Base-by-base conservation (phyloP, 2,113 vertebrate genomes). In the Salvelinus fontinalis region DNA sequence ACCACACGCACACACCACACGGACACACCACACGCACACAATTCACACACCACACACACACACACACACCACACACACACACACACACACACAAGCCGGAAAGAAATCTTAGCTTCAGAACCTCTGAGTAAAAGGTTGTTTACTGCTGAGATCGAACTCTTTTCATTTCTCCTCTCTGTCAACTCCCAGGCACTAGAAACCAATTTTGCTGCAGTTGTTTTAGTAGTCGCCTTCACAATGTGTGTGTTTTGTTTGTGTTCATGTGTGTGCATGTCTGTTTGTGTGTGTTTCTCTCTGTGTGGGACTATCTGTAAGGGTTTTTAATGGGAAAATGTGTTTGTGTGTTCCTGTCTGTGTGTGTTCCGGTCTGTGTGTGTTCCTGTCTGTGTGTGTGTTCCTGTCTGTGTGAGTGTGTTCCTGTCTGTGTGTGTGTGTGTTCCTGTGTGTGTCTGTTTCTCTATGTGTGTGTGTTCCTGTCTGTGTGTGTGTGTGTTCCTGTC, bases 101-200 rank as follows among this genome's bases (percentile, higher is more conserved):
- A 2, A 60, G 0, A 20, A 20, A n/a, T 60, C 59, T 60, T 60
- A 69, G 64, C 65, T 69, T 24, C 14, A 48, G 54, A 70, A 24
- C 64, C 68, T 71, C 48, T 74, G 70, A 73, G 66, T 74, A 77
- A 77, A 74, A 72, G 54, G 44, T 81, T 81, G 39, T 73, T 76
- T 59, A 73, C 34, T 51, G 64, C 72, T 29, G 34, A 51, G 4
- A 51, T 51, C 49, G 59, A 69, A 31, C 70, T 54, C 73, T 73
- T 60, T 66, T 74, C 11, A 18, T 6, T 31, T 57, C 62, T 66
- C 62, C 64, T 73, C 29, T 27, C 24, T 27, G 57, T 65, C 59
- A 65, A 66, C 59, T 66, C 60, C 16, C 73, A 65, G 60, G 24
- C 48, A 44, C 22, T 22, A 66, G 31, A 74, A 81, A n/a, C 49